These are phyloP conservation scores for Nematopogon swammerdamellus DNA, from an alignment of 2,888 invertebrate genomes.

Conservation along the genomic window DNA sequence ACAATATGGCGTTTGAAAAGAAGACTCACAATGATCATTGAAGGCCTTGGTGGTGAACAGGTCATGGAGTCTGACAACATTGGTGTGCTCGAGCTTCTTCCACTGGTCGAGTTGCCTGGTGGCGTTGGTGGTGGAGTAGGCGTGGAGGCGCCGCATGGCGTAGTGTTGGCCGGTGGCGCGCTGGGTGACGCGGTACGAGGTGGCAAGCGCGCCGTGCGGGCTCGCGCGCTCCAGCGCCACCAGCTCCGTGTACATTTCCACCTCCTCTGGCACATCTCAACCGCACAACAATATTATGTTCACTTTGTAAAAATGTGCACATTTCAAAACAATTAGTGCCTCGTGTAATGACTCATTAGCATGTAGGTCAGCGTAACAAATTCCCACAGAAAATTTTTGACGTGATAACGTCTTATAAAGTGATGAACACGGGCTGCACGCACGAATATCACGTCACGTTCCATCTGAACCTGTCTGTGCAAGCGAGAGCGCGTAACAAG, in stretches of 20 bases:
- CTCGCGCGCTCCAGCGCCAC: constrained; percentile 74
- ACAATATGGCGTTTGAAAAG: too few species aligned
- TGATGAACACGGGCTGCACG: too few species aligned
- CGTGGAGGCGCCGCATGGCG: constrained; percentile 86
- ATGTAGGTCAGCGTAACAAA: too few species aligned
- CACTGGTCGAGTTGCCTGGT: constrained; percentile 92
- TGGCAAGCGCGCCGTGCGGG: constrained; percentile 67
- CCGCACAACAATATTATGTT: too few species aligned
- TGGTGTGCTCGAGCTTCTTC: constrained; percentile 94
- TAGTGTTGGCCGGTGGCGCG: constrained; percentile 81
- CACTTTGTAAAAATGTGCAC: too few species aligned
- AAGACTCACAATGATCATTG: constrained; percentile 90
- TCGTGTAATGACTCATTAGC: too few species aligned
- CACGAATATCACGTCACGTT: too few species aligned
- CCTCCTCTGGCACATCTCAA: constrained; percentile 77
- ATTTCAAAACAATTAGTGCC: too few species aligned
- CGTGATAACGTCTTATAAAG: too few species aligned
- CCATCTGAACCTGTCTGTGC: too few species aligned
- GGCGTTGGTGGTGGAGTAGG: constrained; percentile 72
- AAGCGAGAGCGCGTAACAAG: too few species aligned
- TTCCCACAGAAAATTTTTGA: too few species aligned
- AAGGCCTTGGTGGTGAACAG: constrained; percentile 95
- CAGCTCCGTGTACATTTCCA: constrained; percentile 88
- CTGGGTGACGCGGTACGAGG: constrained; percentile 88
- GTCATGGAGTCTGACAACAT: constrained; percentile 88